Percentiles rank a stretch among this genome's conserved stretches.
Conservation (phyloP, 1,140 invertebrate species). For the Heliconius hewitsoni region DNA sequence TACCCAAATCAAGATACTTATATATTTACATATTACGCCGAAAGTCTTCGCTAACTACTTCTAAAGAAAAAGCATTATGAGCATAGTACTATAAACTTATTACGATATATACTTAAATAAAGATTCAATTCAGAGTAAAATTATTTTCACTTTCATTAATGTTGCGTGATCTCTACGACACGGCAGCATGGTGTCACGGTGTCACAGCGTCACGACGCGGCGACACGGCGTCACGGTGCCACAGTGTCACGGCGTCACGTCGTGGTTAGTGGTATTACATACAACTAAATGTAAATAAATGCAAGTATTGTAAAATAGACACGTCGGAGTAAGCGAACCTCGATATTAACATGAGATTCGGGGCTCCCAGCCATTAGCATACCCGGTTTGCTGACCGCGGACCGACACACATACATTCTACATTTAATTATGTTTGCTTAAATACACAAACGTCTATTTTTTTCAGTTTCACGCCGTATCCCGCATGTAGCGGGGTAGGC, state of each 20-base stretch:
- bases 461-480: too few relatives aligned
- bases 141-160: neutral
- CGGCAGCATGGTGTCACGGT: neutral
- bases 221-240: neutral
- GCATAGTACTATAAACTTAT: neutral
- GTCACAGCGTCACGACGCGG: neutral
- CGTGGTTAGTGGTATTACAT: neutral
- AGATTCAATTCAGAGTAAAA: neutral
- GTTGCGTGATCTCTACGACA: neutral
- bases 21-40: too few relatives aligned
- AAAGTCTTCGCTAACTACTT: too few relatives aligned
- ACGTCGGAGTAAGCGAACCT: neutral
- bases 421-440: too few relatives aligned
- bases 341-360: neutral
- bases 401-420: neutral
- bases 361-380: neutral
- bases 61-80: too few relatives aligned
- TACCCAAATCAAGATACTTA: too few relatives aligned
- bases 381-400: neutral
- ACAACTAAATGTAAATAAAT: neutral
- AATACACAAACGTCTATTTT: too few relatives aligned
- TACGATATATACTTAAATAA: neutral
- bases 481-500: too few relatives aligned
- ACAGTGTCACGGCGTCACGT: too few relatives aligned
- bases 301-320: neutral